phyloP scores from a whole-genome alignment of 1,140 invertebrate species.

The Diuraphis noxia region DNA sequence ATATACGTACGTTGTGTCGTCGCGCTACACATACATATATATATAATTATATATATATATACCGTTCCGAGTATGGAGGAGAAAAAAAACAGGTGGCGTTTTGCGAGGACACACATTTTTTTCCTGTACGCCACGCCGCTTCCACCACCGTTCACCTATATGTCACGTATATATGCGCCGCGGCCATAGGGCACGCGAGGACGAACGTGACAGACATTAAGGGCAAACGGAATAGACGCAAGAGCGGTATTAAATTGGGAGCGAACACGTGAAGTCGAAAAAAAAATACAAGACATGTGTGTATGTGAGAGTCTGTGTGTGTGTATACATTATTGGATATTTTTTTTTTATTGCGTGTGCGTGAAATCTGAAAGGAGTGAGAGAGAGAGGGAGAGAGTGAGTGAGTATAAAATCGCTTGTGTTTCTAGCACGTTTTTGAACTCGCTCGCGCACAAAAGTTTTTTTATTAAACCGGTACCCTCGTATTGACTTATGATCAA shows the following conservation, averaged over 20 bases:
- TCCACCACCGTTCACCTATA: neutral
- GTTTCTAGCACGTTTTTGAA: conserved; percentile 32
- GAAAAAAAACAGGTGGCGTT: conserved; percentile 36
- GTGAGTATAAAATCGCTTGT: conserved; percentile 4
- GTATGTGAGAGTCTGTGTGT: neutral
- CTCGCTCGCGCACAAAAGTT: conserved; percentile 13
- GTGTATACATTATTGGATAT: conserved; percentile 36
- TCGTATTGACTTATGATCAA: conserved; percentile 21
- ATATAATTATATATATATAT: neutral
- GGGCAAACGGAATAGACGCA: conserved; percentile 27
- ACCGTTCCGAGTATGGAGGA: neutral
- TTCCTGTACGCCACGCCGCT: neutral
- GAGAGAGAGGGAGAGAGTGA: neutral
- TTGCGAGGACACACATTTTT: conserved; percentile 42
- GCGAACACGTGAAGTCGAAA: conserved; percentile 17
- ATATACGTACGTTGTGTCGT: neutral
- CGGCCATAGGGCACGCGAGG: conserved; percentile 7
- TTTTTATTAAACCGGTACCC: conserved; percentile 26
- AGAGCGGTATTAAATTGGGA: neutral
- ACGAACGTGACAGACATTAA: conserved; percentile 51
- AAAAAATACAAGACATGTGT: neutral
- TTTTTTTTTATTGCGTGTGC: conserved; percentile 20
- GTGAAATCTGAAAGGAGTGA: neutral
- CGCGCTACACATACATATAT: neutral
- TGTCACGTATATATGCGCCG: neutral